Conservation (phyloP, 2,888 invertebrate species). For the Gymnocheta viridis region DNA sequence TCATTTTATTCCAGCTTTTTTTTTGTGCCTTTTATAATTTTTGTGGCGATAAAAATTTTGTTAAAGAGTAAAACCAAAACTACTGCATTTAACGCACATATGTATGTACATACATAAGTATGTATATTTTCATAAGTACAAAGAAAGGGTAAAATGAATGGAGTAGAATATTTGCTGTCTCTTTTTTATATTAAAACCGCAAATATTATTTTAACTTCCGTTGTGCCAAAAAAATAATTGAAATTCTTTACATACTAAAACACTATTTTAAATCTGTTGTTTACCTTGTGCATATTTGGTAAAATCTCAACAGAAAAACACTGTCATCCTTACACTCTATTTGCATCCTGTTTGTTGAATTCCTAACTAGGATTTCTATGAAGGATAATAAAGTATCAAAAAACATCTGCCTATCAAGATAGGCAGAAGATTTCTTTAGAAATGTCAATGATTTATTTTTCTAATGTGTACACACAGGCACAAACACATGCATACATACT, state of each 20-base stretch:
- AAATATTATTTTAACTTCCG: conserved; percentile 28
- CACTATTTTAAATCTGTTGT: not conserved
- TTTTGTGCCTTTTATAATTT: conserved; percentile 31
- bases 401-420: conserved; percentile 61
- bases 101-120: not conserved
- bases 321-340: conserved; percentile 43
- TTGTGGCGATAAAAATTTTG: conserved; percentile 47
- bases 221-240: not conserved
- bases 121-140: not conserved
- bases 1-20: conserved; percentile 57
- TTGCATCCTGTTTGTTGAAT: conserved; percentile 60
- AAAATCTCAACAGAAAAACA: conserved; percentile 27
- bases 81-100: conserved; percentile 45
- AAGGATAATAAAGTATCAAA: not conserved
- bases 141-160: conserved; percentile 40
- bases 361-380: conserved; percentile 41
- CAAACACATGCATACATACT: no score
- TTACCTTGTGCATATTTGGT: conserved; percentile 8
- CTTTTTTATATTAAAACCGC: conserved; percentile 15
- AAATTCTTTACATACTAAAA: not conserved
- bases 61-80: conserved; percentile 30
- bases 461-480: not conserved
- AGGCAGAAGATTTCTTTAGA: conserved; percentile 45
- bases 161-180: not conserved
- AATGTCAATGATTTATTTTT: conserved; percentile 48